phyloP scores from a whole-genome alignment of 2,113 vertebrate species.

The Saimiri boliviensis region DNA sequence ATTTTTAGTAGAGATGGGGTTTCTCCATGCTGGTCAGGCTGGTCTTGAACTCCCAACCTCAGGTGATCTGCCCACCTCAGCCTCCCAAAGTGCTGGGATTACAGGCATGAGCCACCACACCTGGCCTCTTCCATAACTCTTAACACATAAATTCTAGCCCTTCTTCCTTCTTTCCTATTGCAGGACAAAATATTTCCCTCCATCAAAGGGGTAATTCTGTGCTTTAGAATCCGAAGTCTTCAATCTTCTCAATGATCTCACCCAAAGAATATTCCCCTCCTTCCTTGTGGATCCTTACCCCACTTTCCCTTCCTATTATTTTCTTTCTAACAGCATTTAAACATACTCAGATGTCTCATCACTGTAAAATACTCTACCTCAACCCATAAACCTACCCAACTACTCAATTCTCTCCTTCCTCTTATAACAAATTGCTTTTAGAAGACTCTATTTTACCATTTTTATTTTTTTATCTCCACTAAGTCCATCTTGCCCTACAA shows the following conservation, averaged over 20 bases:
- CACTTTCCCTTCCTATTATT: background rate
- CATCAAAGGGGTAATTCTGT: background rate
- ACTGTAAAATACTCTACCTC: too few relatives aligned
- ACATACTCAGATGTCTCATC: background rate
- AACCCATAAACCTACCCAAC: too few relatives aligned
- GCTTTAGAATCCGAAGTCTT: background rate
- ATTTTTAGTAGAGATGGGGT: too few relatives aligned
- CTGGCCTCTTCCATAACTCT: background rate
- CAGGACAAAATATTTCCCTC: background rate
- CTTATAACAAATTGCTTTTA: background rate
- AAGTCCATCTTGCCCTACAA: too few relatives aligned
- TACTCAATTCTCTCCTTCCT: background rate
- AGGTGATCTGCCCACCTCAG: too few relatives aligned
- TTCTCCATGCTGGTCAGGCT: too few relatives aligned
- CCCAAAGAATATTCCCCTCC: background rate
- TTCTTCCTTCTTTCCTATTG: background rate
- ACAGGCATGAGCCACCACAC: too few relatives aligned
- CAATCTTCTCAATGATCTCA: background rate
- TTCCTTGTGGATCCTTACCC: background rate
- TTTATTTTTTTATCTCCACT: background rate
- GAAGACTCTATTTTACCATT: background rate
- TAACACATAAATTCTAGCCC: background rate
- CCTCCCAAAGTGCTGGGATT: too few relatives aligned
- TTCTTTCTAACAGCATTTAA: background rate
- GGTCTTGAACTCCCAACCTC: too few relatives aligned